Percentiles rank a stretch among this genome's conserved stretches.
Evolutionary conservation across 2,797 vertebrate genomes (phyloP).

Genomic region (Hippoglossus hippoglossus): DNA sequence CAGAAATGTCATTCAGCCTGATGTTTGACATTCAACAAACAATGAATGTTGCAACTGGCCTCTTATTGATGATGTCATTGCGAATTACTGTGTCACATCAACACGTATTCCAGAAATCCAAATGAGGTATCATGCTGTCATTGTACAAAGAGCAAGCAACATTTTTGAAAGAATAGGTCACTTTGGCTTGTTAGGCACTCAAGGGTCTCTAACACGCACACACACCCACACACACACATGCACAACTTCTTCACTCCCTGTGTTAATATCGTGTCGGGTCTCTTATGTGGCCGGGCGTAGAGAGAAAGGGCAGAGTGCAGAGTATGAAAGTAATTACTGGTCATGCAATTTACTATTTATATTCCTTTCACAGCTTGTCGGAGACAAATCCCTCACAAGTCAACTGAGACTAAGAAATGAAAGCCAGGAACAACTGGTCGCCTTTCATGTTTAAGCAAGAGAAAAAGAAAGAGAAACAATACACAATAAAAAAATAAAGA

Average conservation of each 20-base stretch:
- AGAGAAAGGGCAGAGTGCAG: conserved; percentile 46
- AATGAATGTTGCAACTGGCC: conserved; percentile 45
- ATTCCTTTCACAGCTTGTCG: conserved; percentile 61
- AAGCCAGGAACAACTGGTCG: conserved; percentile 53
- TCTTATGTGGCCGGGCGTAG: conserved; percentile 46
- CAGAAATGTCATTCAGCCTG: conserved; percentile 31
- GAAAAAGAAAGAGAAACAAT: conserved; percentile 36
- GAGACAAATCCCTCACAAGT: conserved; percentile 51
- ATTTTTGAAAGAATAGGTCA: conserved; percentile 74
- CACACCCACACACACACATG: conserved; percentile 2
- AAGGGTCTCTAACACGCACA: conserved; percentile 9
- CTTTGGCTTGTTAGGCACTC: conserved; percentile 31
- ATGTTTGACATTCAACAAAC: conserved; percentile 25
- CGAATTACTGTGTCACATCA: conserved; percentile 62
- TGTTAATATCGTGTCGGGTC: conserved; percentile 42
- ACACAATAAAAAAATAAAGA: conserved; percentile 20
- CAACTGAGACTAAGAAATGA: conserved; percentile 26
- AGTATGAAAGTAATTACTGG: conserved; percentile 76
- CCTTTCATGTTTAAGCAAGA: conserved; percentile 35
- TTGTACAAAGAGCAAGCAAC: conserved; percentile 47
- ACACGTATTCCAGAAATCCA: conserved; percentile 48
- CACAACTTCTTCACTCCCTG: conserved; percentile 2
- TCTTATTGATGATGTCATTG: conserved; percentile 51
- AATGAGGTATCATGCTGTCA: conserved; percentile 68
- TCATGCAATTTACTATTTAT: conserved; percentile 67